Conservation (phyloP, 2,888 invertebrate genomes). For the Melinaea marsaeus region DNA sequence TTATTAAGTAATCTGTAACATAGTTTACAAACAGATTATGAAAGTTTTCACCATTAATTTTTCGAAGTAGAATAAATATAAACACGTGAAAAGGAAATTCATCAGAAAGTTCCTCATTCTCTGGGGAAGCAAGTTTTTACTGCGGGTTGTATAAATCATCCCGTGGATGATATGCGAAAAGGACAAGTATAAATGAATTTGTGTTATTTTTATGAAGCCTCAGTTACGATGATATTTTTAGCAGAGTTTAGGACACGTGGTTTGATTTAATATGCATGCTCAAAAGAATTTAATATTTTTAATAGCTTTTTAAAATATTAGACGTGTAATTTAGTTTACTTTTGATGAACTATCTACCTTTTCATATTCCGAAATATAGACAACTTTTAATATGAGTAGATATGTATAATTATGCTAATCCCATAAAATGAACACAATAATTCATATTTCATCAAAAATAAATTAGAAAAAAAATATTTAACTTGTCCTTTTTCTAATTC, state of each 20-base stretch:
- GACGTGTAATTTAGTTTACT: no score
- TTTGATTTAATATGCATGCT: no score
- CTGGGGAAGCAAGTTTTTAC: conserved; percentile 20
- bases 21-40: not conserved
- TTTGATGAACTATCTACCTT: no score
- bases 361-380: no score
- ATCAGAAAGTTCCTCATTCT: conserved; percentile 24
- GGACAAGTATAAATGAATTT: conserved; percentile 6
- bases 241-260: no score
- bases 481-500: conserved; percentile 9
- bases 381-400: no score
- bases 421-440: not conserved
- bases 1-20: no score
- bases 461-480: not conserved
- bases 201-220: not conserved
- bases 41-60: conserved; percentile 19
- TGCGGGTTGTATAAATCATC: conserved; percentile 24
- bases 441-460: no score
- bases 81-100: conserved; percentile 30
- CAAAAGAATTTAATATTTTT: no score
- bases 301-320: no score
- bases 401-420: no score
- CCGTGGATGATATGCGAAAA: conserved; percentile 22
- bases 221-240: no score
- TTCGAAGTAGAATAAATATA: conserved; percentile 29